phyloP scores from a whole-genome alignment of 2,797 vertebrate species.

The Hippoglossus hippoglossus region DNA sequence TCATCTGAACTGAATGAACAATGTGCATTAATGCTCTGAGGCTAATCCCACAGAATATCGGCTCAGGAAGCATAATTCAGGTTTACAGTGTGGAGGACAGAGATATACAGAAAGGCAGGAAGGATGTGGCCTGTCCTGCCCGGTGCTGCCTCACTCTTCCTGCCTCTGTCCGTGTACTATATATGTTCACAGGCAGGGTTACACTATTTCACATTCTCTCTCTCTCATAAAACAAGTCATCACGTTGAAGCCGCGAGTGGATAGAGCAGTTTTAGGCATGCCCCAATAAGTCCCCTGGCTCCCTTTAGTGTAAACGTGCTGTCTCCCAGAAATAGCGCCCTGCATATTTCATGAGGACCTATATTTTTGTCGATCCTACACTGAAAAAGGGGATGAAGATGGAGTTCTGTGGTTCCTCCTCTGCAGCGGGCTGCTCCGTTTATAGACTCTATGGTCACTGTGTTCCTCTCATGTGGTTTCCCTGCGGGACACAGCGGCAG shows the following conservation, averaged over 20 bases:
- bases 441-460: slow-evolving; percentile 65
- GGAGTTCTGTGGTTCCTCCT: slow-evolving; percentile 62
- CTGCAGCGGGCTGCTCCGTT: slow-evolving; percentile 57
- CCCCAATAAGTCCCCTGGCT: slow-evolving; percentile 53
- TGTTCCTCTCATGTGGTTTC: slow-evolving; percentile 74
- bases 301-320: slow-evolving; percentile 36
- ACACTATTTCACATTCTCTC: slow-evolving; percentile 37
- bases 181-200: slow-evolving; percentile 46
- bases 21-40: slow-evolving; percentile 15
- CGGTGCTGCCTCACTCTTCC: slow-evolving; percentile 41
- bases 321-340: slow-evolving; percentile 61
- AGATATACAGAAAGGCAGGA: slow-evolving; percentile 49
- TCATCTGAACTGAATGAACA: slow-evolving; percentile 9
- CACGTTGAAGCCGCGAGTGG: slow-evolving; percentile 37
- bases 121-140: slow-evolving; percentile 53
- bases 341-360: slow-evolving; percentile 66
- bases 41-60: slow-evolving; percentile 12
- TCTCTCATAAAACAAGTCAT: slow-evolving; percentile 65
- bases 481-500: slow-evolving; percentile 43
- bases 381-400: slow-evolving; percentile 56
- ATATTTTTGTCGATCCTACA: slow-evolving; percentile 64
- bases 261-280: slow-evolving; percentile 50
- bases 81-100: slow-evolving; percentile 29
- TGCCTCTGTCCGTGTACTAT: slow-evolving; percentile 50
- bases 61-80: slow-evolving; percentile 48